Evolutionary conservation across 2,797 vertebrate species (phyloP), one percentile per base, ranked within the genome.

Genomic region (Sebastes diaconus): DNA sequence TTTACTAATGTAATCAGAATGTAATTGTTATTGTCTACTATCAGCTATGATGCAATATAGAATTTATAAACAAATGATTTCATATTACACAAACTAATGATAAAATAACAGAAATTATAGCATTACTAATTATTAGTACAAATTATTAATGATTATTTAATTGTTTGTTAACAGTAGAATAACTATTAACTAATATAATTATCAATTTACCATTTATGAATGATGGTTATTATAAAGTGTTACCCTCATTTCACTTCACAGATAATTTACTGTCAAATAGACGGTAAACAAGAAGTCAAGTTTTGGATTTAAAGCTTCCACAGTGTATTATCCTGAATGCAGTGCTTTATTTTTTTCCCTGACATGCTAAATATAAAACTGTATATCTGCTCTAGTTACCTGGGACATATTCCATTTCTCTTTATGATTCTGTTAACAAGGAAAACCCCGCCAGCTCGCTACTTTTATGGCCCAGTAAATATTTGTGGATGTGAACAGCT

Each of bases 401-500:
- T 88, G 52, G 66, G 63, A 77, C 54, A 46, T 46, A 32, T 79
- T 73, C 29, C 14, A 55, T 30, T 59, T 50, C 55, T 66, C 27
- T 79, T 82, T 66, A 68, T 25, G 59, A 60, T 65, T 79, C 30
- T 73, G 34, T 78, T 61, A 72, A 74, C 59, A 70, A 82, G 72
- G 57, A 80, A 66, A 9, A 60, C 5, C 73, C 80, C n/a, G 76
- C 20, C 60, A 76, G 80, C 78, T 73, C 71, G 70, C 57, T 20
- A 6, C 59, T 29, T 84, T 77, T 54, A 77, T 63, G 52, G 55
- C 63, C 36, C 22, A 68, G 74, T 77, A 73, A 81, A 91, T 85
- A 82, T 85, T 75, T 84, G 78, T 76, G 71, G 50, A 77, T 59
- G 74, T 36, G 10, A 84, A 66, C 59, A 57, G 63, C 80, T 82